A percentile compares a stretch with the other conserved stretches of the same genome.
Evolutionary conservation across 2,113 vertebrate species (phyloP).

Genomic region (Dasyornis broadbenti): DNA sequence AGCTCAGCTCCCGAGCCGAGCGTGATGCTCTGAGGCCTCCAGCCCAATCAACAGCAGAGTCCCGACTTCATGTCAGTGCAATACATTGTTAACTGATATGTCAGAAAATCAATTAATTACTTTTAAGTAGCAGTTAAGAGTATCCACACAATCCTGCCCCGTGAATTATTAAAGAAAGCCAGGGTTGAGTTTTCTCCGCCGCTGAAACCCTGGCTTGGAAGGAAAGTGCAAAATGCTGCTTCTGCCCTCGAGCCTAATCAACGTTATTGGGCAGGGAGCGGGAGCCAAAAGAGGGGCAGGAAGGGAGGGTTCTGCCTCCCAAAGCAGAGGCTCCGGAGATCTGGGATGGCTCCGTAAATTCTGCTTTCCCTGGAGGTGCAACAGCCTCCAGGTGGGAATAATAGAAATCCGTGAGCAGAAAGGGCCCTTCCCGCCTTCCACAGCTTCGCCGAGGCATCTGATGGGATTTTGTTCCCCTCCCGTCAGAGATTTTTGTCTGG

Average conservation of each 20-base stretch:
- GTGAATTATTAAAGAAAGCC: slow-evolving; percentile 94
- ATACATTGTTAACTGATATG: slow-evolving; percentile 89
- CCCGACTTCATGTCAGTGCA: slow-evolving; percentile 79
- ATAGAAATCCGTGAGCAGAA: background rate
- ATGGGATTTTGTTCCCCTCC: background rate
- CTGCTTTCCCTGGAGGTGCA: background rate
- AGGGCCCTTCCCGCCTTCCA: background rate
- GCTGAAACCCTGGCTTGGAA: slow-evolving; percentile 16
- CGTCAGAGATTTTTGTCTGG: background rate
- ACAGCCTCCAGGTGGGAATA: background rate
- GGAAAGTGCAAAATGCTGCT: slow-evolving; percentile 58
- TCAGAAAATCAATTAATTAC: slow-evolving; percentile 99
- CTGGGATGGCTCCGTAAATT: background rate
- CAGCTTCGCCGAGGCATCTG: background rate
- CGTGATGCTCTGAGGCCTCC: slow-evolving; percentile 50
- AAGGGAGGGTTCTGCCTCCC: background rate
- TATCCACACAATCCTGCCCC: slow-evolving; percentile 81
- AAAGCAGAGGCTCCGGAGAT: background rate
- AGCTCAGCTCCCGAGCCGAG: slow-evolving; percentile 34
- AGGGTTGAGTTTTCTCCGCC: slow-evolving; percentile 59
- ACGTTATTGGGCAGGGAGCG: slow-evolving; percentile 20
- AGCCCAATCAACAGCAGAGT: slow-evolving; percentile 50
- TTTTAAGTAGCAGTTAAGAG: slow-evolving; percentile 94
- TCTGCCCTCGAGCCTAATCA: slow-evolving; percentile 61
- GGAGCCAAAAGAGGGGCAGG: background rate